A percentile compares a stretch with the other conserved stretches of the same genome.
Conservation (phyloP, 2,113 vertebrate genomes). For the Epinephelus moara region DNA sequence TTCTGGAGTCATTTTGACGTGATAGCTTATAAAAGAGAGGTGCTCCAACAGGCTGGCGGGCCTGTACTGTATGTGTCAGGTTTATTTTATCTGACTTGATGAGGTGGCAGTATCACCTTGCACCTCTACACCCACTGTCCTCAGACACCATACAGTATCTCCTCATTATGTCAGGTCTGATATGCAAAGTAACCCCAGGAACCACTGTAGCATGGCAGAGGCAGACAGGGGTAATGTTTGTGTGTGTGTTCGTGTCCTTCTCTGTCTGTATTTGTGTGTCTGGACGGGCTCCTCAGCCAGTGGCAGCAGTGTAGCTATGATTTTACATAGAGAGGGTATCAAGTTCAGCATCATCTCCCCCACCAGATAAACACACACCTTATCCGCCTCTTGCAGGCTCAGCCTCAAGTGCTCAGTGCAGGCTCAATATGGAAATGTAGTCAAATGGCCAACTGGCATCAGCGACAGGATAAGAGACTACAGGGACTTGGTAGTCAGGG, state of each 20-base stretch:
- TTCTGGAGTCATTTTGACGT: slow-evolving; percentile 8
- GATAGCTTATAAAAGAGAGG: slow-evolving; percentile 21
- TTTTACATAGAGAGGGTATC: slow-evolving; percentile 43
- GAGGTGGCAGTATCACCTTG: slow-evolving; percentile 62
- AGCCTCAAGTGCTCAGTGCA: slow-evolving; percentile 27
- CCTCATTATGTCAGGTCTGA: slow-evolving; percentile 65
- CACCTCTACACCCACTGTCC: slow-evolving; percentile 63
- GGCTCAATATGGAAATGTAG: slow-evolving; percentile 76
- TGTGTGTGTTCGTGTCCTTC: slow-evolving; percentile 3
- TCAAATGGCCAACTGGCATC: slow-evolving; percentile 77
- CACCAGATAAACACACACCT: slow-evolving; percentile 40
- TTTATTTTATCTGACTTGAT: slow-evolving; percentile 50
- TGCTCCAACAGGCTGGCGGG: slow-evolving; percentile 17
- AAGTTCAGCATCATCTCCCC: slow-evolving; percentile 22
- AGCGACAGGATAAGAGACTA: slow-evolving; percentile 31
- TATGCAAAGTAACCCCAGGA: slow-evolving; percentile 66
- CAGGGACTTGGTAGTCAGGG: slow-evolving; percentile 13
- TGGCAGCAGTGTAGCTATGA: slow-evolving; percentile 15
- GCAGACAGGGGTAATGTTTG: slow-evolving; percentile 2
- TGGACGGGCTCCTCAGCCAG: slow-evolving; percentile 9
- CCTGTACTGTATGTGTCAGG: slow-evolving; percentile 28
- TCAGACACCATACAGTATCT: slow-evolving; percentile 57
- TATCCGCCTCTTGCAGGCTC: slow-evolving; percentile 31
- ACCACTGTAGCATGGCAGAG: slow-evolving; percentile 35
- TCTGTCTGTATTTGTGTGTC: slow-evolving; percentile 22